Conservation (phyloP, 1,140 invertebrate genomes). For the Dinothrombium tinctorium region DNA sequence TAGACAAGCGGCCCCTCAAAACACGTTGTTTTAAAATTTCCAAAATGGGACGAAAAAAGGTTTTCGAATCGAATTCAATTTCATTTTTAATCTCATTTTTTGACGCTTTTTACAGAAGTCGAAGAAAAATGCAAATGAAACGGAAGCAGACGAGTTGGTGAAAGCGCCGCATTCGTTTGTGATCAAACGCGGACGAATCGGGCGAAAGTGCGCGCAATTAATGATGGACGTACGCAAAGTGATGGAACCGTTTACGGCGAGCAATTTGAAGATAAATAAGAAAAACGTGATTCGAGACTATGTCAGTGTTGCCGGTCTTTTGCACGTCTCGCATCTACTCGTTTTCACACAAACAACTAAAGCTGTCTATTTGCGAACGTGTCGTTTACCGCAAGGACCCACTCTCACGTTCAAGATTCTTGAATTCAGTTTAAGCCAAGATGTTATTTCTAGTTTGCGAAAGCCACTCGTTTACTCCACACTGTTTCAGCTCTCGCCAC, state of each 20-base stretch:
- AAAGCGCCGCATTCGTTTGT: slow-evolving; percentile 87
- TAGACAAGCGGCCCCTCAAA: too few relatives aligned
- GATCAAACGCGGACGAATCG: slow-evolving; percentile 69
- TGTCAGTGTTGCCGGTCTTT: slow-evolving; percentile 26
- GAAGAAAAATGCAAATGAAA: too few relatives aligned
- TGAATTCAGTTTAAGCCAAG: slow-evolving; percentile 53
- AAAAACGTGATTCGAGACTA: slow-evolving; percentile 33
- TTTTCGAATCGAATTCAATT: too few relatives aligned
- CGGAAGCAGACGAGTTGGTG: slow-evolving; percentile 47
- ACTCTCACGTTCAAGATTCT: slow-evolving; percentile 55
- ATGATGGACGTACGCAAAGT: slow-evolving; percentile 67
- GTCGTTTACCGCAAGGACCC: slow-evolving; percentile 28
- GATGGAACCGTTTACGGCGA: slow-evolving; percentile 92
- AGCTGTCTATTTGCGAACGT: slow-evolving; percentile 25
- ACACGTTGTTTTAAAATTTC: too few relatives aligned
- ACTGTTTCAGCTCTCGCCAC: slow-evolving; percentile 45
- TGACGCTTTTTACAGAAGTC: too few relatives aligned
- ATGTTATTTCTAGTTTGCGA: slow-evolving; percentile 58
- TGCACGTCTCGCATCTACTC: slow-evolving; percentile 31
- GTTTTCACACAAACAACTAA: slow-evolving; percentile 27
- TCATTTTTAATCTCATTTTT: too few relatives aligned
- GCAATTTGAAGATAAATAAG: slow-evolving; percentile 32
- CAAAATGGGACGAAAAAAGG: too few relatives aligned
- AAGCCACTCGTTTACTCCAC: slow-evolving; percentile 35
- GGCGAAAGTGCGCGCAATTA: slow-evolving; percentile 50